A percentile compares a stretch with the other conserved stretches of the same genome.
Conservation (phyloP, 2,797 vertebrate species). For the Trematomus bernacchii region DNA sequence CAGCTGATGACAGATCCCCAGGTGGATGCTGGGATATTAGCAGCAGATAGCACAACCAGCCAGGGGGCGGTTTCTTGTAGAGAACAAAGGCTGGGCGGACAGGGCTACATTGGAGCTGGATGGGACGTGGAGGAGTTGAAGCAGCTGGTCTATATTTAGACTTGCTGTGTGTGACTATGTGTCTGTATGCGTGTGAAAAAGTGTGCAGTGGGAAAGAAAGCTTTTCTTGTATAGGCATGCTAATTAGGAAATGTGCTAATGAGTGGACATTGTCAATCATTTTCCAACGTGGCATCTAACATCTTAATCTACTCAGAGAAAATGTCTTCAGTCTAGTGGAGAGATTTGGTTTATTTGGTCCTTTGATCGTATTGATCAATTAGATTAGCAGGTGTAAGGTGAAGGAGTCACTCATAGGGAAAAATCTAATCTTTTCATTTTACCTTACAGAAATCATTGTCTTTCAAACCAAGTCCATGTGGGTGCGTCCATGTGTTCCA, state of each 20-base stretch:
- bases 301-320: conserved; percentile 6
- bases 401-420: background rate
- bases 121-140: conserved; percentile 58
- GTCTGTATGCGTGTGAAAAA: conserved; percentile 31
- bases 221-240: conserved; percentile 20
- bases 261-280: background rate
- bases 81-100: conserved; percentile 53
- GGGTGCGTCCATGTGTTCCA: conserved; percentile 51
- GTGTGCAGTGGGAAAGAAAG: conserved; percentile 29
- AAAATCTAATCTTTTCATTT: background rate
- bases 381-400: background rate
- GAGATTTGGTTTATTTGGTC: background rate
- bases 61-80: conserved; percentile 34
- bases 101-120: conserved; percentile 35
- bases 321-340: background rate
- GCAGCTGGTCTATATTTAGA: conserved; percentile 76
- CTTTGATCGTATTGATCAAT: background rate
- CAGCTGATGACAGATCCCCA: conserved; percentile 70
- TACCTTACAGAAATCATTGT: conserved; percentile 22
- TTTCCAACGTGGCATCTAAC: background rate
- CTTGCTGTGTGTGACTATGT: conserved; percentile 35
- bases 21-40: conserved; percentile 62
- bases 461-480: conserved; percentile 15
- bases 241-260: conserved; percentile 45
- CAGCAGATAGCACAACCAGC: conserved; percentile 38